phyloP scores from a whole-genome alignment of 2,797 vertebrate species.

The Sebastes kiyomatsui region DNA sequence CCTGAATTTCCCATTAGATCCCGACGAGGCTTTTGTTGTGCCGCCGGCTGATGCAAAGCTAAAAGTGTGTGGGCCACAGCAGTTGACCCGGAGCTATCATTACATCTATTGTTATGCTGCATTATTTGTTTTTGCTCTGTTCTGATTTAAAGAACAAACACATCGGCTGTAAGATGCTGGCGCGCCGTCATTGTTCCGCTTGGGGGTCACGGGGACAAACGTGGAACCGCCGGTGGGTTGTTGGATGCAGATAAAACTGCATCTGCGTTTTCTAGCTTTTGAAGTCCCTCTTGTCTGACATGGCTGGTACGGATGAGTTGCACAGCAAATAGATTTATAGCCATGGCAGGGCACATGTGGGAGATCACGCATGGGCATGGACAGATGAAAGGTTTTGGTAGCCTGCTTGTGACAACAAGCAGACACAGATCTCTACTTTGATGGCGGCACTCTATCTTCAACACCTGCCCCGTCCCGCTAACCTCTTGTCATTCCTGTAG shows the following conservation, averaged over 20 bases:
- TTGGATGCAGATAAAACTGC: slow-evolving; percentile 49
- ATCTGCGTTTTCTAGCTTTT: slow-evolving; percentile 52
- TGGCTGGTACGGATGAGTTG: slow-evolving; percentile 56
- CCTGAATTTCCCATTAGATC: slow-evolving; percentile 70
- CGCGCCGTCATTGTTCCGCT: slow-evolving; percentile 17
- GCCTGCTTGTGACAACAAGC: slow-evolving; percentile 57
- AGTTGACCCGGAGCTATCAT: slow-evolving; percentile 42
- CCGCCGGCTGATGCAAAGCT: slow-evolving; percentile 27
- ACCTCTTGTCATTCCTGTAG: slow-evolving; percentile 49
- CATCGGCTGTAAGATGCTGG: slow-evolving; percentile 9
- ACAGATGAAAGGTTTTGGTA: slow-evolving; percentile 64
- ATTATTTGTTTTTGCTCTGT: slow-evolving; percentile 52
- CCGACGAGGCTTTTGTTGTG: slow-evolving; percentile 42
- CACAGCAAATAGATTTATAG: slow-evolving; percentile 69
- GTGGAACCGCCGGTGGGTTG: slow-evolving; percentile 24
- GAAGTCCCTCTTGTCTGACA: slow-evolving; percentile 66
- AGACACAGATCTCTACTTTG: slow-evolving; percentile 68
- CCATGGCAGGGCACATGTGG: slow-evolving; percentile 30
- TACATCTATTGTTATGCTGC: slow-evolving; percentile 37
- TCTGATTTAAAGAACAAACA: slow-evolving; percentile 54
- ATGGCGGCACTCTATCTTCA: slow-evolving; percentile 52
- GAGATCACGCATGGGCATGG: slow-evolving; percentile 18
- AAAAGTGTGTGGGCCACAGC: slow-evolving; percentile 35
- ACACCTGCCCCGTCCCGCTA: slow-evolving; percentile 54
- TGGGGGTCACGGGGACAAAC: slow-evolving; percentile 46